phyloP scores from a whole-genome alignment of 2,797 vertebrate species.

The Salarias fasciatus region DNA sequence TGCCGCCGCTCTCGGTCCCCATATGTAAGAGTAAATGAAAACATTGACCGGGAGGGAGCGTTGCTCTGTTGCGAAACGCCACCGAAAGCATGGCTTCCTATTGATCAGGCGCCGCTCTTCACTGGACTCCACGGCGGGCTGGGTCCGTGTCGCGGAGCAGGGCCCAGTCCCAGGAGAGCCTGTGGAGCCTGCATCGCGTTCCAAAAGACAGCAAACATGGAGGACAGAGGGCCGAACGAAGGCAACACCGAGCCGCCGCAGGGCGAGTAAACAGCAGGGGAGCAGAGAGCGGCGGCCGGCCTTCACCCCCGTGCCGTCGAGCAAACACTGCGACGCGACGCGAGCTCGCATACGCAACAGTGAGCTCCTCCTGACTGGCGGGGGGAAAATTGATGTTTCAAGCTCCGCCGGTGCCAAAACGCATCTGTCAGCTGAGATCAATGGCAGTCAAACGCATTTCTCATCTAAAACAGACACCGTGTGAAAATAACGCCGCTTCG shows the following conservation, averaged over 20 bases:
- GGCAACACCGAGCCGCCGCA: constrained; percentile 43
- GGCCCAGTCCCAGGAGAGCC: constrained; percentile 41
- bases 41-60: constrained; percentile 56
- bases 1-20: constrained; percentile 46
- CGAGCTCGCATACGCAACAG: constrained; percentile 1
- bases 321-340: constrained; percentile 61
- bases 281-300: constrained; percentile 56
- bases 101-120: constrained; percentile 46
- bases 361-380: neutral
- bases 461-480: neutral
- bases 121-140: constrained; percentile 24
- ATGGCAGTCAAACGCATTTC: neutral
- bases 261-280: constrained; percentile 60
- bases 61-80: constrained; percentile 47
- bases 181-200: constrained; percentile 34
- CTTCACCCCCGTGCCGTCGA: constrained; percentile 69
- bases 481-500: too few relatives aligned
- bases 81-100: constrained; percentile 42
- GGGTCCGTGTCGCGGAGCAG: neutral
- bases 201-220: constrained; percentile 46
- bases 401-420: constrained; percentile 1
- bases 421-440: constrained; percentile 18
- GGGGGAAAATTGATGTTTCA: constrained; percentile 8
- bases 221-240: constrained; percentile 45
- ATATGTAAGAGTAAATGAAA: constrained; percentile 65